phyloP scores from a whole-genome alignment of 1,140 invertebrate genomes.

The Battus philenor region DNA sequence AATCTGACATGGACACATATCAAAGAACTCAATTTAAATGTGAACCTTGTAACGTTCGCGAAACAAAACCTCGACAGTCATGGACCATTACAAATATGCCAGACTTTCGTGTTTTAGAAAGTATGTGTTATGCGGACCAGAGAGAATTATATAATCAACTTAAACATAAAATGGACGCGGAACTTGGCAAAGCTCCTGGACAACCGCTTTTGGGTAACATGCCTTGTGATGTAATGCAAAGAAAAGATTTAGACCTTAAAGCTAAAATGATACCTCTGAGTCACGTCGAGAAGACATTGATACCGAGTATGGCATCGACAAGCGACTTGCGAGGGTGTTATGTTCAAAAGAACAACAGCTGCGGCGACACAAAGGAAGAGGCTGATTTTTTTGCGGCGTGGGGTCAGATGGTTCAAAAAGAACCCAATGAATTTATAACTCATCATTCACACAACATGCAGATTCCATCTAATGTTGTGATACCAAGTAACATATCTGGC shows the following conservation, averaged over 20 bases:
- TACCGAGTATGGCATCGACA: constrained; percentile 57
- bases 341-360: constrained; percentile 63
- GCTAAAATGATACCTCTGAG: constrained; percentile 70
- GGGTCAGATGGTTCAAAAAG: constrained; percentile 73
- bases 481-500: constrained; percentile 68
- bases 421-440: constrained; percentile 67
- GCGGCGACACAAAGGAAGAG: constrained; percentile 65
- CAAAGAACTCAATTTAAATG: constrained; percentile 57
- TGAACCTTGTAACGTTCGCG: constrained; percentile 51
- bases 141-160: constrained; percentile 58
- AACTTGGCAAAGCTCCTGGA: constrained; percentile 55
- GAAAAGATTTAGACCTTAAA: constrained; percentile 62
- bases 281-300: constrained; percentile 63
- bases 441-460: constrained; percentile 65
- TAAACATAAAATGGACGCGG: constrained; percentile 65
- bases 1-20: constrained; percentile 49
- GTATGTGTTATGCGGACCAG: constrained; percentile 55
- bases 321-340: constrained; percentile 54
- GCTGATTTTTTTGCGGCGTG: constrained; percentile 70
- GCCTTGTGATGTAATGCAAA: constrained; percentile 52
- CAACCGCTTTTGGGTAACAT: constrained; percentile 47
- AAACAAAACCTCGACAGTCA: constrained; percentile 66
- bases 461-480: constrained; percentile 59
- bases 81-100: constrained; percentile 67
- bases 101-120: constrained; percentile 56